A percentile compares a stretch with the other conserved stretches of the same genome.
phyloP scores from a whole-genome alignment of 2,113 vertebrate species.

The Panurus biarmicus region DNA sequence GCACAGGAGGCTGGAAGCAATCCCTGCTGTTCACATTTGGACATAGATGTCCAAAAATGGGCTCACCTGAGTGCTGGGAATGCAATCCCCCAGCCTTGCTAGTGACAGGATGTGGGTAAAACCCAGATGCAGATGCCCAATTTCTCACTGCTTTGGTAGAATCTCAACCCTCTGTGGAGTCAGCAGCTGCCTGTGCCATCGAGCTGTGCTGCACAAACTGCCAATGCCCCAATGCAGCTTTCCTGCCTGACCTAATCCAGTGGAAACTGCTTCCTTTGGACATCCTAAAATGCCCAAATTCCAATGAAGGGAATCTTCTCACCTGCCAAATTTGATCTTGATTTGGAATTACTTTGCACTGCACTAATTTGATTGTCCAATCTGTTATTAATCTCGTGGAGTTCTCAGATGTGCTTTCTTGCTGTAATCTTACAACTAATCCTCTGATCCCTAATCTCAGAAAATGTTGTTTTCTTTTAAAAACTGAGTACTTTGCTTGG shows the following conservation, averaged over 20 bases:
- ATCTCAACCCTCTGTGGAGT: background rate
- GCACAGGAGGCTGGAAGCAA: background rate
- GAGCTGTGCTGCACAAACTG: constrained; percentile 43
- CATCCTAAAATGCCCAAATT: constrained; percentile 39
- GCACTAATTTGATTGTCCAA: constrained; percentile 79
- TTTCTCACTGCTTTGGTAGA: constrained; percentile 40
- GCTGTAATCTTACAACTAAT: constrained; percentile 98
- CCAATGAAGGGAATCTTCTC: constrained; percentile 8
- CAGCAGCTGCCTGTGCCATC: constrained; percentile 56
- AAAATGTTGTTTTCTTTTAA: constrained; percentile 46
- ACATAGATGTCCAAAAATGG: background rate
- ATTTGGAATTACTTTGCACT: constrained; percentile 68
- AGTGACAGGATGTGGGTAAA: constrained; percentile 9
- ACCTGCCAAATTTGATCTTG: constrained; percentile 53
- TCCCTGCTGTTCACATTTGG: background rate
- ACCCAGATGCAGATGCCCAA: constrained; percentile 59
- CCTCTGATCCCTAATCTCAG: constrained; percentile 73
- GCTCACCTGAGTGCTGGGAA: background rate
- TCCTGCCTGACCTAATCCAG: background rate
- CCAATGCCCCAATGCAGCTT: constrained; percentile 34
- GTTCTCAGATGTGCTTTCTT: constrained; percentile 82
- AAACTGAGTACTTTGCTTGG: constrained; percentile 46
- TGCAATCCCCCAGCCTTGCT: background rate
- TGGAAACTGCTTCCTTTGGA: constrained; percentile 34
- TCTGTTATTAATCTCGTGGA: constrained; percentile 74